These are phyloP conservation scores for Tetrao urogallus DNA, from an alignment of 2,113 vertebrate species.

Conservation along the genomic window DNA sequence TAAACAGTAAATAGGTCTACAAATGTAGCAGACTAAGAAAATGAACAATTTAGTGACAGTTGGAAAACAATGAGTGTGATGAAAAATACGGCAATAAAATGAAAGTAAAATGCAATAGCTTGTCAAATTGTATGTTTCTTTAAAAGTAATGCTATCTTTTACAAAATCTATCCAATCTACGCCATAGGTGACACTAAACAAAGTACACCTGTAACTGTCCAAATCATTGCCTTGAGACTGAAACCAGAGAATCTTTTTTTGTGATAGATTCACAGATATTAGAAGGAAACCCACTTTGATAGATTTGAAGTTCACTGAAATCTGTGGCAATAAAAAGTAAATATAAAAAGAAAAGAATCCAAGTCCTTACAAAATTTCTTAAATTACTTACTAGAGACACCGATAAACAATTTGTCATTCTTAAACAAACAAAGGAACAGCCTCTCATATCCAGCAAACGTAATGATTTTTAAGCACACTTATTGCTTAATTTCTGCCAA, in stretches of 20 bases:
- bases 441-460: conserved; percentile 9
- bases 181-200: conserved; percentile 82
- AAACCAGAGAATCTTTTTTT: conserved; percentile 83
- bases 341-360: conserved; percentile 23
- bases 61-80: conserved; percentile 86
- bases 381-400: conserved; percentile 12
- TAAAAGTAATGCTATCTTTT: conserved; percentile 91
- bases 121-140: conserved; percentile 90
- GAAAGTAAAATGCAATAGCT: conserved; percentile 85
- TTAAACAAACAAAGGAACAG: not conserved
- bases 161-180: conserved; percentile 87
- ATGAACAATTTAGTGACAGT: conserved; percentile 89
- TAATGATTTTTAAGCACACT: not conserved
- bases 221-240: conserved; percentile 86
- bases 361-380: not conserved
- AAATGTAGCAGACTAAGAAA: conserved; percentile 80
- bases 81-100: conserved; percentile 86
- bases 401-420: conserved; percentile 34
- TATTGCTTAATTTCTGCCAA: conserved; percentile 3
- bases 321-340: conserved; percentile 44
- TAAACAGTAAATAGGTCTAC: conserved; percentile 90
- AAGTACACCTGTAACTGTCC: conserved; percentile 87
- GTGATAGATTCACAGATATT: conserved; percentile 86
- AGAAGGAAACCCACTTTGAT: conserved; percentile 72
- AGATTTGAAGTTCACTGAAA: conserved; percentile 52